A percentile compares a stretch with the other conserved stretches of the same genome.
phyloP scores from a whole-genome alignment of 2,888 invertebrate species.

The Barypeithes pellucidus region DNA sequence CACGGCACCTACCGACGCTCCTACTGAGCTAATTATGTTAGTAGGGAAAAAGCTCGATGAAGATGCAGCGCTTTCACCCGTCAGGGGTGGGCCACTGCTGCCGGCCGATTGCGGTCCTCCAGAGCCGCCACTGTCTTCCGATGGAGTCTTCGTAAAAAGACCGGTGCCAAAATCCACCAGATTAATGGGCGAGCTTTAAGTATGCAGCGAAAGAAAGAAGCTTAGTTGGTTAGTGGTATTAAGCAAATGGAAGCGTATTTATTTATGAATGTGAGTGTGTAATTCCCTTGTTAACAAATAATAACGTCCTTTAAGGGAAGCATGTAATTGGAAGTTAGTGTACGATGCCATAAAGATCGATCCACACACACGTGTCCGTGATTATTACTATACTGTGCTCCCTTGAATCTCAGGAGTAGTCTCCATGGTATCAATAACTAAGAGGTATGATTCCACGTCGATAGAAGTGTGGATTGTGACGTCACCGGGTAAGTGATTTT shows the following conservation, averaged over 20 bases:
- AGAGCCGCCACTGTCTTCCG: conserved; percentile 89
- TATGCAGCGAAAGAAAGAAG: conserved; percentile 37
- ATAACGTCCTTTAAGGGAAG: too few species aligned
- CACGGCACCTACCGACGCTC: conserved; percentile 68
- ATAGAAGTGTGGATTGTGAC: too few species aligned
- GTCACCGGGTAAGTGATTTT: too few species aligned
- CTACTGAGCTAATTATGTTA: conserved; percentile 69
- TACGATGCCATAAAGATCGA: too few species aligned
- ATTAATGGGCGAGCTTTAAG: conserved; percentile 88
- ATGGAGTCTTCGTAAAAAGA: conserved; percentile 93
- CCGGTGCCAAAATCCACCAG: conserved; percentile 97
- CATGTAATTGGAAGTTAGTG: too few species aligned
- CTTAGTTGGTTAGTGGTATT: conserved; percentile 48
- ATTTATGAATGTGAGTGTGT: too few species aligned
- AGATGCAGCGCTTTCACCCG: conserved; percentile 59
- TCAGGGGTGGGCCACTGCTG: conserved; percentile 75
- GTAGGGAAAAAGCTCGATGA: conserved; percentile 69
- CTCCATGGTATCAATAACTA: too few species aligned
- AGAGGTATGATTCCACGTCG: too few species aligned
- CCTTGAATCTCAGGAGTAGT: too few species aligned
- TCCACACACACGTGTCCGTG: too few species aligned
- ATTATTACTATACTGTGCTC: too few species aligned
- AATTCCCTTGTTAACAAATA: too few species aligned
- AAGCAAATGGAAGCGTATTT: conserved; percentile 2
- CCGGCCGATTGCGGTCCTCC: conserved; percentile 69